A percentile compares a stretch with the other conserved stretches of the same genome.
Evolutionary conservation across 2,888 invertebrate genomes (phyloP).

Genomic region (Thereva unica): DNA sequence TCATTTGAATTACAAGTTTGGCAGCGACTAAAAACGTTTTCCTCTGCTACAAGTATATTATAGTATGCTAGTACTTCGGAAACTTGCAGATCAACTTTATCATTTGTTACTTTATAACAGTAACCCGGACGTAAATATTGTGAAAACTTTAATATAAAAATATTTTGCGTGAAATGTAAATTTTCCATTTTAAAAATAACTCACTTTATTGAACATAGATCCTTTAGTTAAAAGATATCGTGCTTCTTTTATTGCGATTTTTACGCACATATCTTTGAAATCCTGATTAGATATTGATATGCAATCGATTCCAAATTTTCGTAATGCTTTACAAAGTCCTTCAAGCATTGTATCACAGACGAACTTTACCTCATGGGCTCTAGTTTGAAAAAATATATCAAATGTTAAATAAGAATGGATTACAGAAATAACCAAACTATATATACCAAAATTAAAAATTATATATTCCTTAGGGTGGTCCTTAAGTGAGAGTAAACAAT

Average conservation of each 20-base stretch:
- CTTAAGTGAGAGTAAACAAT: too few relatives aligned
- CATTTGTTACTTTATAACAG: slow-evolving; percentile 62
- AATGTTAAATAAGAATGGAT: neutral
- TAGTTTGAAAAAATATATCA: slow-evolving; percentile 6
- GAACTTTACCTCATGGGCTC: slow-evolving; percentile 52
- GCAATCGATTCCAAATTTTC: slow-evolving; percentile 67
- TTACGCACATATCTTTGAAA: slow-evolving; percentile 61
- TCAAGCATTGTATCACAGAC: slow-evolving; percentile 67
- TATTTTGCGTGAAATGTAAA: slow-evolving; percentile 17
- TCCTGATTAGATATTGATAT: slow-evolving; percentile 60
- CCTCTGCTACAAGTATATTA: slow-evolving; percentile 65
- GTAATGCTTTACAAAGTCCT: slow-evolving; percentile 66
- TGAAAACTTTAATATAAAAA: slow-evolving; percentile 48
- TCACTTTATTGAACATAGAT: slow-evolving; percentile 57
- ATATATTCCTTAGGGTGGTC: too few relatives aligned
- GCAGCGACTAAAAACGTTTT: slow-evolving; percentile 74
- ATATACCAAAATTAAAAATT: too few relatives aligned
- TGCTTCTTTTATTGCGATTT: slow-evolving; percentile 60
- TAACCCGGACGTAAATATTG: slow-evolving; percentile 42
- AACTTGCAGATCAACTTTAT: slow-evolving; percentile 66
- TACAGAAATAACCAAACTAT: neutral
- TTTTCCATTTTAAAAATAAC: slow-evolving; percentile 21
- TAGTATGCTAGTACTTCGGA: slow-evolving; percentile 69
- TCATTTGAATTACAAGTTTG: slow-evolving; percentile 62
- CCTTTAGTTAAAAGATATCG: slow-evolving; percentile 65